Percentiles rank a stretch among this genome's conserved stretches.
phyloP scores from a whole-genome alignment of 1,140 invertebrate species.

The Hormaphis cornu region DNA sequence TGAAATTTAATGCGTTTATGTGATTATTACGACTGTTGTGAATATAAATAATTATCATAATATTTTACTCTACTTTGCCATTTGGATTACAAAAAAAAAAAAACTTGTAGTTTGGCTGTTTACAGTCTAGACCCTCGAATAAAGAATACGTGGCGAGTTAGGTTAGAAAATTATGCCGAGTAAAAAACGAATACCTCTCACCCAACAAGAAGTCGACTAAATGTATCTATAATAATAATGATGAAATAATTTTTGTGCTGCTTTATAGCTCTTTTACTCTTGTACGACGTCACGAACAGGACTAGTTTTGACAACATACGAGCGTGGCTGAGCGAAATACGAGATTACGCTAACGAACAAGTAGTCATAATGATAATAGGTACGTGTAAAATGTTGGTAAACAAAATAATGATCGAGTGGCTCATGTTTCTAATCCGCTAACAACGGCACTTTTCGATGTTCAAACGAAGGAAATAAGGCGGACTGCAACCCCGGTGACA shows the following conservation, averaged over 20 bases:
- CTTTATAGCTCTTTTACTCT: conserved; percentile 68
- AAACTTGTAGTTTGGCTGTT: too few relatives aligned
- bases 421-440: not conserved
- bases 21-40: too few relatives aligned
- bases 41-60: too few relatives aligned
- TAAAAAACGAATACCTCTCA: too few relatives aligned
- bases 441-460: not conserved
- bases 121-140: too few relatives aligned
- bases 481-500: conserved; percentile 58
- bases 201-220: too few relatives aligned
- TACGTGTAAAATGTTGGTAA: conserved; percentile 43
- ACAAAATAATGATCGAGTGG: not conserved
- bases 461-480: conserved; percentile 79
- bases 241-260: not conserved
- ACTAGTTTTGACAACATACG: conserved; percentile 79
- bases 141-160: too few relatives aligned
- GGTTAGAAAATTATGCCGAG: too few relatives aligned
- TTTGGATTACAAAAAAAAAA: too few relatives aligned
- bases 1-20: too few relatives aligned
- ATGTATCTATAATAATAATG: too few relatives aligned
- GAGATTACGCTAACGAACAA: conserved; percentile 73
- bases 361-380: conserved; percentile 83
- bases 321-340: conserved; percentile 78
- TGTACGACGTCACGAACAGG: conserved; percentile 88
- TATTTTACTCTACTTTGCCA: too few relatives aligned